A percentile compares a stretch with the other conserved stretches of the same genome.
These are phyloP conservation scores for Nymphalis io DNA, from an alignment of 1,140 invertebrate genomes.

Conservation along the genomic window DNA sequence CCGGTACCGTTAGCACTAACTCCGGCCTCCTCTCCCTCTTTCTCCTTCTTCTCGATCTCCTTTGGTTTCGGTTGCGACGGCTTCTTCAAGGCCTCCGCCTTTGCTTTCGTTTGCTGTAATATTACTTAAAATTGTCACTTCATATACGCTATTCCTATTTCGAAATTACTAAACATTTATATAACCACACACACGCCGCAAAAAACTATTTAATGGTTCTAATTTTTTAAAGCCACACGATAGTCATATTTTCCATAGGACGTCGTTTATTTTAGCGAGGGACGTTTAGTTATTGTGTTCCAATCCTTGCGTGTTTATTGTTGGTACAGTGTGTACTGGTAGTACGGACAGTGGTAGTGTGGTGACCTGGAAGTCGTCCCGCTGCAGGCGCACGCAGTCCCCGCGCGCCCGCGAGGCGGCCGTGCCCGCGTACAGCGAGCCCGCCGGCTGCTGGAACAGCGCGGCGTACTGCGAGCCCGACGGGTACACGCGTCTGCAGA, in stretches of 20 bases:
- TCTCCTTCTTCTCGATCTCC: conserved; percentile 56
- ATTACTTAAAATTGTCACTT: background rate
- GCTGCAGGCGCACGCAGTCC: conserved; percentile 83
- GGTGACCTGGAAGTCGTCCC: conserved; percentile 84
- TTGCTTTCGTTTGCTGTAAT: conserved; percentile 68
- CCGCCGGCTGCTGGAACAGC: conserved; percentile 87
- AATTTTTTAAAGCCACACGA: no score
- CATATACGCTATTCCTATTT: no score
- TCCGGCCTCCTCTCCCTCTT: conserved; percentile 45
- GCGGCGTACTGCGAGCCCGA: conserved; percentile 83
- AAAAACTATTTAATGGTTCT: no score
- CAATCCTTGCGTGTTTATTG: no score
- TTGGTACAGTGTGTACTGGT: no score
- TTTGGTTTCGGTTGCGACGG: conserved; percentile 61
- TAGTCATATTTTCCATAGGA: no score
- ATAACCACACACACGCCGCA: no score
- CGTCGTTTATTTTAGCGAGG: no score
- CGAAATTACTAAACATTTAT: no score
- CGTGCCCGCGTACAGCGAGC: conserved; percentile 89
- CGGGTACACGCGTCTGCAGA: conserved; percentile 71
- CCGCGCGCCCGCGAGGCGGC: conserved; percentile 87
- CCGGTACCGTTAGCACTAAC: conserved; percentile 27
- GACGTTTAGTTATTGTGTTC: no score
- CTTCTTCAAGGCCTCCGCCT: conserved; percentile 74
- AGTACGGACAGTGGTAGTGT: no score